Base-by-base conservation (phyloP, 2,113 vertebrate genomes). In the Sinocyclocheilus maitianheensis region DNA sequence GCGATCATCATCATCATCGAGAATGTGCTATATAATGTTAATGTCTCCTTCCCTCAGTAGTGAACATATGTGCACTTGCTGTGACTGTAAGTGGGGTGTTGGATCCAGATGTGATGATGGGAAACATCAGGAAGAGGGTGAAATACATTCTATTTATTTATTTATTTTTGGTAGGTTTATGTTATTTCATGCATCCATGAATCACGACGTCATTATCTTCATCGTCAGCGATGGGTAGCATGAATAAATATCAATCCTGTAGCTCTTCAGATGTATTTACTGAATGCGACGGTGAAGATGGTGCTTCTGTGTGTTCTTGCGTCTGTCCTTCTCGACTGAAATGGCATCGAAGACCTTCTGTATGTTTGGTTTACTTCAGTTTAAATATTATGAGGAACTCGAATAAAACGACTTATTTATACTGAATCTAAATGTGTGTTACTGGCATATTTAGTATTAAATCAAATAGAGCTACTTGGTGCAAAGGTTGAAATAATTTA, bases 111-210 rank as follows among this genome's bases (percentile, higher is more conserved):
- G 71, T 3, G 72, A 72, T n/a, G 71, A 74, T 24, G 72, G 72
- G 22, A n/a, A 40, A 40, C 51, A 37, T 22, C 51, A 55, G 26
- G 22, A 46, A 34, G 51, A 60, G 48, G 26, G 3, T 51, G 30
- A 53, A 81, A 90, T 58, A 71, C 62, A 80, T 83, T 84, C 60
- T 87, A 88, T 90, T 89, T 89, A 87, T 90, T 84, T 89, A 86
- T 90, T 84, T 85, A 87, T 85, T 8, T 71, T 67, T 71, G 8
- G 26, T 46, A 40, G 79, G 51, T 48, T 43, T 79, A 13, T 77
- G 46, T 77, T 51, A 22, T 75, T 74, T 63, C 40, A 62, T 37
- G 53, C 30, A 34, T 24, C 48, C 75, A 30, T 48, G 20, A 30
- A 53, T 34, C 24, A 37, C 76, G 43, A 4, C 30, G 40, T 37